These are phyloP conservation scores for Neodiprion virginianus DNA, from an alignment of 1,140 invertebrate species.

Conservation along the genomic window DNA sequence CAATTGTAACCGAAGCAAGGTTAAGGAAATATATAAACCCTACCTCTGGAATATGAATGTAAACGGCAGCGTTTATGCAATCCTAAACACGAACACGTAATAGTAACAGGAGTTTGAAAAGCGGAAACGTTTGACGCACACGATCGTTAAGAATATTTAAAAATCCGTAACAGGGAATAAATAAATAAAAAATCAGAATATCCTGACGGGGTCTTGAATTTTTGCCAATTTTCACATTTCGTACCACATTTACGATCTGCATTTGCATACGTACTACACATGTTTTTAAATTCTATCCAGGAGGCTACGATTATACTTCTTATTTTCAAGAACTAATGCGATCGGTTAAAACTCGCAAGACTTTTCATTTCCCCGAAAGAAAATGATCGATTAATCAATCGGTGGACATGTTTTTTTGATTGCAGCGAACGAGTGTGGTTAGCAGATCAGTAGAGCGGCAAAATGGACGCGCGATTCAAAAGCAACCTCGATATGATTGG, in stretches of 20 bases:
- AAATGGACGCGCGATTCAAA: slow-evolving; percentile 85
- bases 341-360: too few species aligned
- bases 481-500: slow-evolving; percentile 91
- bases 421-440: slow-evolving; percentile 73
- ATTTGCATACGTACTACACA: too few species aligned
- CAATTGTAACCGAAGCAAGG: background rate
- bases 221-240: too few species aligned
- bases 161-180: background rate
- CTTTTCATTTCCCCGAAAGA: too few species aligned
- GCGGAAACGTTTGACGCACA: background rate
- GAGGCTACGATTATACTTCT: too few species aligned
- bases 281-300: too few species aligned
- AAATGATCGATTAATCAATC: background rate
- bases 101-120: background rate
- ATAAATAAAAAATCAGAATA: background rate
- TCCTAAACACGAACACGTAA: background rate
- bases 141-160: background rate
- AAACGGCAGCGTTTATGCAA: slow-evolving; percentile 11
- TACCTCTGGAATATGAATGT: background rate
- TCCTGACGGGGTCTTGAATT: too few species aligned
- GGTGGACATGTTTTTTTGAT: slow-evolving; percentile 46
- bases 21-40: background rate
- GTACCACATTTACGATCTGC: too few species aligned
- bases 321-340: too few species aligned
- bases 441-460: slow-evolving; percentile 63